phyloP scores from a whole-genome alignment of 2,888 invertebrate species.

The Magallana nippona region DNA sequence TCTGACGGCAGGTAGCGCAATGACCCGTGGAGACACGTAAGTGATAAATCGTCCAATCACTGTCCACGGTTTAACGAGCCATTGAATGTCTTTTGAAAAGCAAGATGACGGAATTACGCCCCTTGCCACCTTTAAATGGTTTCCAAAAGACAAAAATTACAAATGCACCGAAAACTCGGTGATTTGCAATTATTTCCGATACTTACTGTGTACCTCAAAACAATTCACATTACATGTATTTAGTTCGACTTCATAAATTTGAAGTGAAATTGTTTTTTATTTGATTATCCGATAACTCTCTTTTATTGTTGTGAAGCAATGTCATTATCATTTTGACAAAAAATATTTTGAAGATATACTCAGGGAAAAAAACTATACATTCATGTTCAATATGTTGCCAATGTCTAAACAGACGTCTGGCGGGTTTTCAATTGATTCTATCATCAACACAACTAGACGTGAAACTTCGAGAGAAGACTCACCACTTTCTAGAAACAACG shows the following conservation, averaged over 20 bases:
- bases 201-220: conserved; percentile 8
- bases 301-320: neutral
- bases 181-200: conserved; percentile 38
- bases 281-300: neutral
- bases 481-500: neutral
- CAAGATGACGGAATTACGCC: conserved; percentile 39
- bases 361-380: neutral
- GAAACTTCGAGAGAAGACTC: neutral
- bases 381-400: conserved; percentile 37
- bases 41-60: conserved; percentile 53
- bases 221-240: conserved; percentile 2
- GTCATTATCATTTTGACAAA: neutral
- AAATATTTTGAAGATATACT: neutral
- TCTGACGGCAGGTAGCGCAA: conserved; percentile 44
- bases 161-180: conserved; percentile 40
- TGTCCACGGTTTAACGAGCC: conserved; percentile 46
- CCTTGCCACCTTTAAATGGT: conserved; percentile 39
- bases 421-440: conserved; percentile 52
- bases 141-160: conserved; percentile 37
- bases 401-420: conserved; percentile 45
- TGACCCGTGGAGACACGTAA: conserved; percentile 50
- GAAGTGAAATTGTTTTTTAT: neutral
- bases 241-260: conserved; percentile 37
- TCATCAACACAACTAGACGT: conserved; percentile 41
- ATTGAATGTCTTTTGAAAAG: conserved; percentile 40